These are phyloP conservation scores for Siniperca undulata DNA, from an alignment of 2,797 vertebrate species.

Conservation along the genomic window DNA sequence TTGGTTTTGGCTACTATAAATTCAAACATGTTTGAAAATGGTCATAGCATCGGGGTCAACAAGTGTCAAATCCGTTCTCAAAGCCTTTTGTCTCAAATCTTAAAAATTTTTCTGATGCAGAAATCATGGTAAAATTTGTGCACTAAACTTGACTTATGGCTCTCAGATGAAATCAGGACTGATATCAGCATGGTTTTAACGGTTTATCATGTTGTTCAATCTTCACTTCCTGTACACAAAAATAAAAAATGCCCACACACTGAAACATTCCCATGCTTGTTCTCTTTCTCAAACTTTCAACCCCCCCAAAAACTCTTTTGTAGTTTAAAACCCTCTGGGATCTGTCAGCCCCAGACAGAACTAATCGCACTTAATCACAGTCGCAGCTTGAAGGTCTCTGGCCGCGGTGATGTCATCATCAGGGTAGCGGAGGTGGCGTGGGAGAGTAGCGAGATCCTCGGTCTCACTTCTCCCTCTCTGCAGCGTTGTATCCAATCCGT, in stretches of 20 bases:
- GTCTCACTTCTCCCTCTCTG: conserved; percentile 79
- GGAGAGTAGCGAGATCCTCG: conserved; percentile 76
- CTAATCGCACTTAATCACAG: conserved; percentile 82
- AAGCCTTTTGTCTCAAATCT: background rate
- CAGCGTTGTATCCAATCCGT: conserved; percentile 52
- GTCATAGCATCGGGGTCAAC: background rate
- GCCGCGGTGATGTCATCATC: conserved; percentile 80
- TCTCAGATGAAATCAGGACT: background rate
- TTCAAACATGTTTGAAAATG: background rate
- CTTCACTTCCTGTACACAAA: conserved; percentile 5
- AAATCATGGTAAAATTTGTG: background rate
- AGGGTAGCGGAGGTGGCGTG: conserved; percentile 78
- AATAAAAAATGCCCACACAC: conserved; percentile 16
- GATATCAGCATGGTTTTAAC: background rate
- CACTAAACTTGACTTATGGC: background rate
- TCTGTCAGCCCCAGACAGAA: conserved; percentile 74
- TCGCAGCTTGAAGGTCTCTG: conserved; percentile 74
- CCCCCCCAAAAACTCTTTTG: conserved; percentile 43
- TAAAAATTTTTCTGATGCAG: background rate
- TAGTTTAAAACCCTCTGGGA: conserved; percentile 65
- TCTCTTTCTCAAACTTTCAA: conserved; percentile 67
- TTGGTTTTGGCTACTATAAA: background rate
- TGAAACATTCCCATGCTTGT: conserved; percentile 45
- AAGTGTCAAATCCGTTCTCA: background rate
- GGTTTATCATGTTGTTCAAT: background rate